Evolutionary conservation across 2,888 invertebrate species (phyloP), one percentile per base, ranked within the genome.

Genomic region (Zaprionus lineosus): DNA sequence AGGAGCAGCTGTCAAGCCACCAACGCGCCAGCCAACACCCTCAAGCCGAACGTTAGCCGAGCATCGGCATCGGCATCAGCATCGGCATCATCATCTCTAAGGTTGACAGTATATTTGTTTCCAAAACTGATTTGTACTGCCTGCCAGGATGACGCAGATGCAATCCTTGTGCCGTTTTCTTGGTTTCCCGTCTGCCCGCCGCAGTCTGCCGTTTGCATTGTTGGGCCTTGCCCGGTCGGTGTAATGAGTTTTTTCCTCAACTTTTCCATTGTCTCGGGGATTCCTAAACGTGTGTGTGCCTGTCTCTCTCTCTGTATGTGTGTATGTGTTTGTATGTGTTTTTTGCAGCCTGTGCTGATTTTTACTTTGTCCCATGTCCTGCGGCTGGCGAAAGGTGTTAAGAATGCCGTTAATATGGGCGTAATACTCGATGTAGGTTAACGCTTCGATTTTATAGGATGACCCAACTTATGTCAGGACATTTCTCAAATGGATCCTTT

Each of bases 1-100:
- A 77, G 77, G 76, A 83, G 81, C 77, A 77, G 77, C 86, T 85
- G 77, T 66, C 65, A 70, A 85, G 86, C 79, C 86, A 77, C 86
- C 84, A 84, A 78, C 82, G 73, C 81, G 76, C 84, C 81, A 84
- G 77, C 74, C 85, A 74, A 71, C 75, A 73, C 62, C 73, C 75
- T 63, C 76, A 75, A 58, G 26, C 43, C 47, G 34, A 57, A 41
- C 70, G 62, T 67, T 58, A 62, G 66, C 40, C 63, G 33, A 56
- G 36, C 59, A 48, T 29, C 18, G 11, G 26, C 34, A 53, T 44
- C 19, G 12, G 51, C 36, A 29, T 15, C 55, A 8, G 48, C 31
- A 59, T 11, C 43, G 11, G 41, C 51, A 51, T 52, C 68, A 31
- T 43, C 59, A 11, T 34, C 60, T 29, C 37, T 41, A 37, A 37